Evolutionary conservation across 2,113 vertebrate genomes (phyloP).

Genomic region (Pelusios castaneus): DNA sequence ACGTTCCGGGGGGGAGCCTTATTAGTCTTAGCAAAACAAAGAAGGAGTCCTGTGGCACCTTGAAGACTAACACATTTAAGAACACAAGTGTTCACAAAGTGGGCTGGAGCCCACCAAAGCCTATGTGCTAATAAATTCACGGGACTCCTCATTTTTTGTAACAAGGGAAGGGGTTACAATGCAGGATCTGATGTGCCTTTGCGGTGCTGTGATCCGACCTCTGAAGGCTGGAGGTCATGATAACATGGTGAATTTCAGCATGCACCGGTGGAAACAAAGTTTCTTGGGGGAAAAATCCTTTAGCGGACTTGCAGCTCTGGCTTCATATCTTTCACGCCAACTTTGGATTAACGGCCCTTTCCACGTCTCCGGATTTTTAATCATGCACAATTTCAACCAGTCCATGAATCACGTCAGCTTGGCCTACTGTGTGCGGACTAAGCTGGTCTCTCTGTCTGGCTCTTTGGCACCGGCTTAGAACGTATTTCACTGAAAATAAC

Average conservation of each 20-base stretch:
- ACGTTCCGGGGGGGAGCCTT: no score
- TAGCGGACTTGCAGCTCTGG: not conserved
- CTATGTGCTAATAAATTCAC: no score
- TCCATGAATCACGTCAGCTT: not conserved
- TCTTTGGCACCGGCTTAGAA: not conserved
- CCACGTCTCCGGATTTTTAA: not conserved
- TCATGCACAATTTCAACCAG: not conserved
- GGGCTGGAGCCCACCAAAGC: no score
- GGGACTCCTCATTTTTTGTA: not conserved
- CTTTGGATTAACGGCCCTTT: not conserved
- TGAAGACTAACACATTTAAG: no score
- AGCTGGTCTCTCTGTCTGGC: not conserved
- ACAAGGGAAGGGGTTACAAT: not conserved
- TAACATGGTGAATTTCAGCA: not conserved
- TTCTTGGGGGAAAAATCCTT: no score
- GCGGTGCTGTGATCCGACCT: not conserved
- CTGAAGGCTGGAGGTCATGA: not conserved
- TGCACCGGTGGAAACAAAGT: not conserved
- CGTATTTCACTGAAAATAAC: not conserved
- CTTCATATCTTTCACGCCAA: not conserved
- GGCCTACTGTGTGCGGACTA: not conserved
- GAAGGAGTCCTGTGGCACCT: no score
- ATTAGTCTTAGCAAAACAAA: no score
- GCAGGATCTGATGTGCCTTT: not conserved
- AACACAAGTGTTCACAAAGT: no score